Evolutionary conservation across 2,888 invertebrate species (phyloP).

Genomic region (Seladonia tumulorum): DNA sequence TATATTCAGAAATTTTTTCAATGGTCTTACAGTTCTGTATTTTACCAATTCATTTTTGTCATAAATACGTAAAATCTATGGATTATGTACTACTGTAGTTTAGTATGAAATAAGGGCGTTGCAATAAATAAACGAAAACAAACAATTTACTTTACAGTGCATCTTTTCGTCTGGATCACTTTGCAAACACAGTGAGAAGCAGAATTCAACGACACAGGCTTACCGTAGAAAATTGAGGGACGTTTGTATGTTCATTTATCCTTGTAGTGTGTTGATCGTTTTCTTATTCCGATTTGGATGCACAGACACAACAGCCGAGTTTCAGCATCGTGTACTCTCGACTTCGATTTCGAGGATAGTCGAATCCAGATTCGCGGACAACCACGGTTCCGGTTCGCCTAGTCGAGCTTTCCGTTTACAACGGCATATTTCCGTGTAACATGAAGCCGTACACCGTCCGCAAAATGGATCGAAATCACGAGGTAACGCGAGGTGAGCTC

Average conservation of each 20-base stretch:
- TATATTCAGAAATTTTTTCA: no score
- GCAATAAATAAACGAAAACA: no score
- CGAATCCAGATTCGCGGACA: neutral
- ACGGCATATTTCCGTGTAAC: slow-evolving; percentile 15
- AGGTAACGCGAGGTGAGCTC: neutral
- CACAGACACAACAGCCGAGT: neutral
- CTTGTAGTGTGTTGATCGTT: neutral
- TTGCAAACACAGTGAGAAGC: no score
- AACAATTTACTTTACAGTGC: no score
- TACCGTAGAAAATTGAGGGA: no score
- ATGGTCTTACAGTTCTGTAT: no score
- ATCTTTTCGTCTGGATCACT: no score
- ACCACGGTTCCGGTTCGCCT: neutral
- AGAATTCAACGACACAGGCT: no score
- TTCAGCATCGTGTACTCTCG: neutral
- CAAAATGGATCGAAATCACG: neutral
- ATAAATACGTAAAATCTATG: no score
- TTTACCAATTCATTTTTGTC: no score
- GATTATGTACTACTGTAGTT: no score
- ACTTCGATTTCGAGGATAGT: neutral
- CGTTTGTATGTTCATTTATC: neutral
- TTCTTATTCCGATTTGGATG: neutral
- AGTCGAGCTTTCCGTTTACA: neutral
- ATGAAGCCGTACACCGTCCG: neutral
- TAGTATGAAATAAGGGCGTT: no score